These are phyloP conservation scores for Emydura subglobosa DNA, from an alignment of 2,113 vertebrate species.

Conservation along the genomic window DNA sequence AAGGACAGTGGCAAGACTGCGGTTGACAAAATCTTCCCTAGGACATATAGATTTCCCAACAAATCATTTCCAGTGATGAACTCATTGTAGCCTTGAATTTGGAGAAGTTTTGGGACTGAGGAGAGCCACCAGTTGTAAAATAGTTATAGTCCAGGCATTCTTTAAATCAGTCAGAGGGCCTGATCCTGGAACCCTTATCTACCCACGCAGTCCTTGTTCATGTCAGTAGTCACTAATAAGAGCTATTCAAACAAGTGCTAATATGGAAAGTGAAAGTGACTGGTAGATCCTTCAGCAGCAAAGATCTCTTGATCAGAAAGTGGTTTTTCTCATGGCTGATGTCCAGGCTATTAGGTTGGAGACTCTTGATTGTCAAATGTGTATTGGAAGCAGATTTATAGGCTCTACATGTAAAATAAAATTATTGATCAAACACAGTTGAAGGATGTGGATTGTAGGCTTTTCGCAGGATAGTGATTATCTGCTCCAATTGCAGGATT, in stretches of 20 bases:
- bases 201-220: not conserved
- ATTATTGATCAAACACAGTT: conserved; percentile 89
- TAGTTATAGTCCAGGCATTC: not conserved
- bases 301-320: not conserved
- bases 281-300: not conserved
- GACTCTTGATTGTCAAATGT: conserved; percentile 33
- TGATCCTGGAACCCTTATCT: not conserved
- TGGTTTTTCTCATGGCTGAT: conserved; percentile 44
- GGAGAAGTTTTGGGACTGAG: not conserved
- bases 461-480: conserved; percentile 93
- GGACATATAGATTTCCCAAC: accelerated
- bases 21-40: not conserved
- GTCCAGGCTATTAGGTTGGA: not conserved
- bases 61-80: not conserved
- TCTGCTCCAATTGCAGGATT: conserved; percentile 89
- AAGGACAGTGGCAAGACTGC: not conserved
- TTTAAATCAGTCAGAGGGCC: not conserved
- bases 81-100: not conserved
- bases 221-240: not conserved
- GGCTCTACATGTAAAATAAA: conserved; percentile 82
- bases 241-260: not conserved
- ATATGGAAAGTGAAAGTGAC: not conserved
- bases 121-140: not conserved
- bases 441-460: conserved; percentile 91
- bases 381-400: conserved; percentile 73